Conservation (phyloP, 2,113 vertebrate species). For the Orthonyx spaldingii region DNA sequence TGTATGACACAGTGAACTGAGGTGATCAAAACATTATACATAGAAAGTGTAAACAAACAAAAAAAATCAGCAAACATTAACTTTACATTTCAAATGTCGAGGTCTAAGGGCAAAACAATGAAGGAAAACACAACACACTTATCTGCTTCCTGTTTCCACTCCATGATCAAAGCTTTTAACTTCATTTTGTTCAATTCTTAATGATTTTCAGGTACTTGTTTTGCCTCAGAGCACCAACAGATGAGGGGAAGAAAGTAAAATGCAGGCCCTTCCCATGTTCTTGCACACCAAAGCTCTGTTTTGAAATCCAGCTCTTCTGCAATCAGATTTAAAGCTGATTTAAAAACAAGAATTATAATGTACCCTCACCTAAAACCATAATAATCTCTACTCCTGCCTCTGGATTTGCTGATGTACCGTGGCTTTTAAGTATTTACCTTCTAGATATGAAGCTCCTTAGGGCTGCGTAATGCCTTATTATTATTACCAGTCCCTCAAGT, state of each 20-base stretch:
- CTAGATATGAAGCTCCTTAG: constrained; percentile 47
- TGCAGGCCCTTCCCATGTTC: not conserved
- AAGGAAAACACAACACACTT: not conserved
- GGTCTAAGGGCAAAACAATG: not conserved
- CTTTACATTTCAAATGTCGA: not conserved
- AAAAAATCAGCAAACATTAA: not conserved
- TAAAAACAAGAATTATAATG: constrained; percentile 24
- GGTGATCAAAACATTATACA: not conserved
- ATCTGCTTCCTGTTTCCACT: not conserved
- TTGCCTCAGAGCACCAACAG: not conserved
- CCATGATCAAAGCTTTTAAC: not conserved
- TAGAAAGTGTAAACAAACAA: not conserved
- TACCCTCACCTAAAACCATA: constrained; percentile 30
- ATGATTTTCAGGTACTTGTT: not conserved
- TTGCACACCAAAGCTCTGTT: not conserved
- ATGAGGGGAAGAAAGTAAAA: not conserved
- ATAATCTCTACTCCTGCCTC: constrained; percentile 30
- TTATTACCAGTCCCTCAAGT: constrained; percentile 35
- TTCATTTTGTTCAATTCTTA: not conserved
- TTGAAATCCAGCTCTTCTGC: not conserved
- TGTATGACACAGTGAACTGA: not conserved
- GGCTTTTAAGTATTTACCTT: constrained; percentile 57
- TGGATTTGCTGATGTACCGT: constrained; percentile 27
- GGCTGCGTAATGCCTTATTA: not conserved
- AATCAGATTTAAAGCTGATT: constrained; percentile 29